These are phyloP conservation scores for Cryptus viduatorius DNA, from an alignment of 2,888 invertebrate genomes.

Conservation along the genomic window DNA sequence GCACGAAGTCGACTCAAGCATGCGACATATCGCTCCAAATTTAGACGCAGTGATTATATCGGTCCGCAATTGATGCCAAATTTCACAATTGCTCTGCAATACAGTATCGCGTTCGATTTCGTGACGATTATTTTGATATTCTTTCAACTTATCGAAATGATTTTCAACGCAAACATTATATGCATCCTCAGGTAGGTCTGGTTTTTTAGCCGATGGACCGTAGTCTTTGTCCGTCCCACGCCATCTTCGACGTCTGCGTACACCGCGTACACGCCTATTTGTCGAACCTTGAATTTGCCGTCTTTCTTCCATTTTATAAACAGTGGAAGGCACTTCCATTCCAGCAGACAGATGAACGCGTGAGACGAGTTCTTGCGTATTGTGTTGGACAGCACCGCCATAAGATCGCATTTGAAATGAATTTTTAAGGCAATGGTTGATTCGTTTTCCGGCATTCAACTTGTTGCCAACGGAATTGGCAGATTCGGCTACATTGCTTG, in stretches of 20 bases:
- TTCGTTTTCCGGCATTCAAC: constrained; percentile 67
- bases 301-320: constrained; percentile 29
- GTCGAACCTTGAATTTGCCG: background rate
- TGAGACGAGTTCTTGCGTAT: constrained; percentile 70
- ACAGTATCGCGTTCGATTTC: constrained; percentile 47
- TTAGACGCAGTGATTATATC: constrained; percentile 66
- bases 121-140: constrained; percentile 17
- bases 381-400: constrained; percentile 59
- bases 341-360: constrained; percentile 1
- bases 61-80: constrained; percentile 34
- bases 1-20: constrained; percentile 58
- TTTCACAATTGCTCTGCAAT: constrained; percentile 2
- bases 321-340: background rate
- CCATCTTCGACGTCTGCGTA: background rate
- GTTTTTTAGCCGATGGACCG: background rate
- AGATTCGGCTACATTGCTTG: constrained; percentile 68
- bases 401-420: constrained; percentile 77
- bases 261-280: background rate
- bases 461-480: constrained; percentile 45
- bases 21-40: constrained; percentile 65
- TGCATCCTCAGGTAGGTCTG: background rate
- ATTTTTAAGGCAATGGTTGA: constrained; percentile 74
- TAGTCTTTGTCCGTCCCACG: background rate
- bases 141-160: background rate
- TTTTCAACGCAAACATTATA: background rate